phyloP scores from a whole-genome alignment of 2,113 vertebrate genomes.

The Perccottus glenii region DNA sequence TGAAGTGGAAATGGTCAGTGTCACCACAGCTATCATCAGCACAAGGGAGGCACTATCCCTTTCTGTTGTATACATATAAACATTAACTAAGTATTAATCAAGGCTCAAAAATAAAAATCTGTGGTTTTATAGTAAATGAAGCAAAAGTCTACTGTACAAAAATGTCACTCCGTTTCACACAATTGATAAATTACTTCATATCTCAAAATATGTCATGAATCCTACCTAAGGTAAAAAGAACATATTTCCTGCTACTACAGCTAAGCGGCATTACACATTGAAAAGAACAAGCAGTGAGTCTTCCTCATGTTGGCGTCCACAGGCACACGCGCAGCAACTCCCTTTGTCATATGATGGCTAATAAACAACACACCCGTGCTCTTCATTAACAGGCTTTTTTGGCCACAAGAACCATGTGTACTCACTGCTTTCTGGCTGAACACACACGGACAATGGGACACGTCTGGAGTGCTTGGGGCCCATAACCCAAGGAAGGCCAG shows the following conservation, averaged over 20 bases:
- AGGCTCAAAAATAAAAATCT: not conserved
- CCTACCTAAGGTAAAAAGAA: not conserved
- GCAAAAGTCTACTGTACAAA: too few relatives aligned
- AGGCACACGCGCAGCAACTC: constrained; percentile 51
- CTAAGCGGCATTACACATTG: constrained; percentile 34
- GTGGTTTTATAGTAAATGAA: too few relatives aligned
- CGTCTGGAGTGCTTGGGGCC: constrained; percentile 74
- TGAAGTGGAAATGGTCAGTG: constrained; percentile 20
- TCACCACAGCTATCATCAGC: constrained; percentile 29
- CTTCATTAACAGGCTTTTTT: constrained; percentile 56
- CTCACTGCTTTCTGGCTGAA: constrained; percentile 76
- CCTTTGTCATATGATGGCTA: constrained; percentile 58
- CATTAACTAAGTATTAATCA: not conserved
- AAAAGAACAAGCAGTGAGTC: constrained; percentile 20
- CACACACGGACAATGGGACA: constrained; percentile 75
- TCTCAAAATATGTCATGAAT: too few relatives aligned
- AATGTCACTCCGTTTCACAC: too few relatives aligned
- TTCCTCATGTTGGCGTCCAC: constrained; percentile 31
- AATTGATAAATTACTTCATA: too few relatives aligned
- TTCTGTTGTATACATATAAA: not conserved
- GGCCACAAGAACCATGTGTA: constrained; percentile 60
- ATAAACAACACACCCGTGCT: constrained; percentile 69
- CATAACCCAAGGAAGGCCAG: constrained; percentile 73
- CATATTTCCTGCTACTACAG: constrained; percentile 27
- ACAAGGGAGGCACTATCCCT: constrained; percentile 3